These are phyloP conservation scores for Trachelus tabidus DNA, from an alignment of 2,888 invertebrate species.

Conservation along the genomic window DNA sequence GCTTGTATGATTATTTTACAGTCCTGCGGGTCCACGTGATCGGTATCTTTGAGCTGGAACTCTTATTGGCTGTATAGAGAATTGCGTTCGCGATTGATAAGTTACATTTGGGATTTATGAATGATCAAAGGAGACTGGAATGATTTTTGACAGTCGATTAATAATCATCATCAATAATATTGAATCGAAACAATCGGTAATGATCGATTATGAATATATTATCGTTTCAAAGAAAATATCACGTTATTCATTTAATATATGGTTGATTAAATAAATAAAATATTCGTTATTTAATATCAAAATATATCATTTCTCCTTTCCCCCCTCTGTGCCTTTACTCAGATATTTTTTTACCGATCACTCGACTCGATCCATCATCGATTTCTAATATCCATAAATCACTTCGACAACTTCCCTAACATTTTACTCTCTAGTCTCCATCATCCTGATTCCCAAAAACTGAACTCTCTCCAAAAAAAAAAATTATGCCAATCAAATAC, in stretches of 20 bases:
- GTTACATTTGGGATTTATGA: background rate
- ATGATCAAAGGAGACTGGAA: background rate
- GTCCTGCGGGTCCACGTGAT: background rate
- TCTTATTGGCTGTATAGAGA: background rate
- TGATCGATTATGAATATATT: background rate
- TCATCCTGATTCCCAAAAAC: background rate
- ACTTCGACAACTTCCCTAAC: background rate
- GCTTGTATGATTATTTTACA: background rate
- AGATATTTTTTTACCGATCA: background rate
- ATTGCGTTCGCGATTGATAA: background rate
- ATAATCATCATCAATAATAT: background rate
- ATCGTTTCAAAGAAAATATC: background rate
- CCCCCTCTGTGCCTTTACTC: background rate
- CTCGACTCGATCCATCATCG: background rate
- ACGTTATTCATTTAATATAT: background rate
- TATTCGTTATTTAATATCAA: background rate
- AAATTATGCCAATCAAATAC: too few relatives aligned
- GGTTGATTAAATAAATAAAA: too few relatives aligned
- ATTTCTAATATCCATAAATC: background rate
- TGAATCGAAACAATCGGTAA: background rate
- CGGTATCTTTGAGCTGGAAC: background rate
- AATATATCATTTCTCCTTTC: background rate
- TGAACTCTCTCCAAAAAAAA: background rate
- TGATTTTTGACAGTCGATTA: background rate
- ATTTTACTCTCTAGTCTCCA: background rate